Percentiles rank a stretch among this genome's conserved stretches.
phyloP scores from a whole-genome alignment of 2,888 invertebrate genomes.

The Apotomis turbidana region DNA sequence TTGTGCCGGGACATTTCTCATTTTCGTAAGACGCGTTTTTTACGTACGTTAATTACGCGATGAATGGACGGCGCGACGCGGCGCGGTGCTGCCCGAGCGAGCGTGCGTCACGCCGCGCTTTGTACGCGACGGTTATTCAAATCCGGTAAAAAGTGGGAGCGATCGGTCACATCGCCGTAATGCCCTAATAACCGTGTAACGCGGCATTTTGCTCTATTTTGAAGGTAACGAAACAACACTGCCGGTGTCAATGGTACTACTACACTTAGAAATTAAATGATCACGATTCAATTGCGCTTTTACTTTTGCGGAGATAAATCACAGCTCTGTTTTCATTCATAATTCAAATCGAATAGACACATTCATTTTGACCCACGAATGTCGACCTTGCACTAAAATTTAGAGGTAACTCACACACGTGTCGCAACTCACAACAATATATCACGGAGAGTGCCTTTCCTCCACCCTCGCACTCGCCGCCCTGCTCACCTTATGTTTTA shows the following conservation, averaged over 20 bases:
- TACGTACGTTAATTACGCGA: slow-evolving; percentile 77
- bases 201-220: slow-evolving; percentile 38
- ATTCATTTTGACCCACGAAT: neutral
- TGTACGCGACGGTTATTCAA: slow-evolving; percentile 50
- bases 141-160: slow-evolving; percentile 47
- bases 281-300: neutral
- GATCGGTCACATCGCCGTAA: slow-evolving; percentile 55
- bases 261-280: neutral
- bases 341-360: no score
- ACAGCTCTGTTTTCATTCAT: no score
- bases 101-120: slow-evolving; percentile 69
- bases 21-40: slow-evolving; percentile 75
- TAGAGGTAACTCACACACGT: neutral
- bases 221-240: slow-evolving; percentile 20
- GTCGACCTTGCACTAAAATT: neutral
- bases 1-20: slow-evolving; percentile 74
- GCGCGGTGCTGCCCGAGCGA: slow-evolving; percentile 51
- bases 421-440: slow-evolving; percentile 4
- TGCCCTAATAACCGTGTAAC: slow-evolving; percentile 41
- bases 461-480: slow-evolving; percentile 5
- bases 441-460: slow-evolving; percentile 4
- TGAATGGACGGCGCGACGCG: slow-evolving; percentile 63
- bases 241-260: neutral
- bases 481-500: slow-evolving; percentile 33
- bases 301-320: neutral